Evolutionary conservation across 2,797 vertebrate genomes (phyloP), one percentile per base, ranked within the genome.

Genomic region (Cottoperca gobio): DNA sequence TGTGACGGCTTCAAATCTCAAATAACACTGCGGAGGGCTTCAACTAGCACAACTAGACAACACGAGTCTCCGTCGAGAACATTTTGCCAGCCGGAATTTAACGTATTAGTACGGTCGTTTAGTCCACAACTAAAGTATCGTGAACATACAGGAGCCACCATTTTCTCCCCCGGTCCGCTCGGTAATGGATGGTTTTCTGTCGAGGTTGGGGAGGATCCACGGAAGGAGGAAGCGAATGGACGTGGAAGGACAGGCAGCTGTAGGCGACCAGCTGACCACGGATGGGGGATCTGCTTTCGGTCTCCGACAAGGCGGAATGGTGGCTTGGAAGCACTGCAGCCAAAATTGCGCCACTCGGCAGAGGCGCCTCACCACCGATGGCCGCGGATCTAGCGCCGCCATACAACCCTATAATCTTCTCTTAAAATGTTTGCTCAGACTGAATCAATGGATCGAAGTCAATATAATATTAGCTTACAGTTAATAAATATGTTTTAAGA

Each of bases 1-100:
- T 90, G 94, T 95, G 95, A 95, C 95, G 94, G 94, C 92, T 95
- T 93, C 94, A 94, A 95, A 95, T 95, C 94, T 95, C 94, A 94
- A 95, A 95, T 95, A 95, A 94, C 95, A 93, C 91, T 82, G 93
- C 94, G 84, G 92, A 93, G 85, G 83, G 89, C 89, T 93, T 73
- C 90, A 90, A 91, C 90, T 85, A 89, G 89, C 88, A 81, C 86
- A 60, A 66, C 85, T 81, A 73, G 84, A 80, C 89, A 72, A 84
- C 76, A 21, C 61, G 71, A 81, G 72, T 50, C 83, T 89, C 72
- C 81, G 84, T 70, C 82, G 71, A 88, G 85, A 83, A 46, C 88
- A 79, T 76, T 83, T 82, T 39, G 67, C 81, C 79, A 84, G 64
- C 40, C 62, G 91, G 86, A 90, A 86, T 91, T 67, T 77, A 49